Conservation (phyloP, 2,888 invertebrate genomes). For the Colostygia pectinataria region DNA sequence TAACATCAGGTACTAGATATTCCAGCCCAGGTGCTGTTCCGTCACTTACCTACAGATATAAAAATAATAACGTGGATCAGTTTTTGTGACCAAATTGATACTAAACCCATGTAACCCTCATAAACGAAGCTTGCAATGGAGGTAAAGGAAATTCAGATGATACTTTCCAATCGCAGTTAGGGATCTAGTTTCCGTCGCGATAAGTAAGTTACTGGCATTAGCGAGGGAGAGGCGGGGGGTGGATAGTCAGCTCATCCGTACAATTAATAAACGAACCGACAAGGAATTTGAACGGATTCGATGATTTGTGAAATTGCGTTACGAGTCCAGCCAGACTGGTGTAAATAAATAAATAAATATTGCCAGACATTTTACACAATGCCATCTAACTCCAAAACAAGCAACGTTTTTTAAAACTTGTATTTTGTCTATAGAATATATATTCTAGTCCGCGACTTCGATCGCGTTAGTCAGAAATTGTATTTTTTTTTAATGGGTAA, state of each 20-base stretch:
- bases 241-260: constrained; percentile 53
- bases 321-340: constrained; percentile 30
- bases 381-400: too few relatives aligned
- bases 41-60: not conserved
- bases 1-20: not conserved
- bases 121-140: constrained; percentile 4
- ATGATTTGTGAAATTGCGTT: constrained; percentile 61
- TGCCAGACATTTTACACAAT: not conserved
- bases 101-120: constrained; percentile 7
- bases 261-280: constrained; percentile 74
- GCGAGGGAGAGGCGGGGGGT: constrained; percentile 44
- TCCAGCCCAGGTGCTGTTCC: not conserved
- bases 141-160: constrained; percentile 60
- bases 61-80: constrained; percentile 3
- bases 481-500: too few relatives aligned
- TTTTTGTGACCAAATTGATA: constrained; percentile 3
- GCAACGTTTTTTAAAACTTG: too few relatives aligned
- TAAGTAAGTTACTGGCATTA: constrained; percentile 75
- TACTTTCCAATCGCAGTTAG: constrained; percentile 69
- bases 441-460: too few relatives aligned
- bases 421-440: too few relatives aligned
- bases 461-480: too few relatives aligned
- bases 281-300: constrained; percentile 60
- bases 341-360: too few relatives aligned
- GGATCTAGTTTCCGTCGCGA: constrained; percentile 73